Evolutionary conservation across 2,888 invertebrate genomes (phyloP).

Genomic region (Branchellion lobata): DNA sequence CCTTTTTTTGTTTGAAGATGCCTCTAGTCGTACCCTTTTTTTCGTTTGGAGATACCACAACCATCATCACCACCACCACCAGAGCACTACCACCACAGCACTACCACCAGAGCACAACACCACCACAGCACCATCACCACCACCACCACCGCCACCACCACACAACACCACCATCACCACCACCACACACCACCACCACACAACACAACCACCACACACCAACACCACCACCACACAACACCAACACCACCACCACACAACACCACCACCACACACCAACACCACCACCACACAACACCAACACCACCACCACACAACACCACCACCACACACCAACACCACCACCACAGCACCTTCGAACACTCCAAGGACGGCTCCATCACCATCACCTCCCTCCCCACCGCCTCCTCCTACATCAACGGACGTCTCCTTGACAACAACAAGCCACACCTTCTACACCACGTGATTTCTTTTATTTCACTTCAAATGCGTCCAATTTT

Average conservation of each 20-base stretch:
- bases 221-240: constrained; percentile 59
- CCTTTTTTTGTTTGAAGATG: no score
- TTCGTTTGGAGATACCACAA: no score
- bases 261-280: no score
- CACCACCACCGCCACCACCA: constrained; percentile 61
- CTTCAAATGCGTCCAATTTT: neutral
- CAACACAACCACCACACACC: constrained; percentile 55
- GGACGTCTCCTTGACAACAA: constrained; percentile 56
- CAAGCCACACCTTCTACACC: constrained; percentile 54
- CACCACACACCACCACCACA: constrained; percentile 55
- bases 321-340: constrained; percentile 62
- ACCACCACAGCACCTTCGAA: constrained; percentile 62
- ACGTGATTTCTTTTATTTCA: constrained; percentile 55
- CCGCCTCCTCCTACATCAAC: constrained; percentile 60
- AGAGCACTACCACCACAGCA: no score
- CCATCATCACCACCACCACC: no score
- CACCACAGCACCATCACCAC: constrained; percentile 65
- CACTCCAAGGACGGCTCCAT: constrained; percentile 54
- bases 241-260: no score
- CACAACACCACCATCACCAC: constrained; percentile 62
- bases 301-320: constrained; percentile 64
- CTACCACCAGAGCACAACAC: no score
- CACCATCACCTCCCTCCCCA: constrained; percentile 56
- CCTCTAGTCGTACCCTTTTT: no score
- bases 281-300: no score